Percentiles rank a stretch among this genome's conserved stretches.
phyloP scores from a whole-genome alignment of 2,113 vertebrate species.

The Bos indicus region DNA sequence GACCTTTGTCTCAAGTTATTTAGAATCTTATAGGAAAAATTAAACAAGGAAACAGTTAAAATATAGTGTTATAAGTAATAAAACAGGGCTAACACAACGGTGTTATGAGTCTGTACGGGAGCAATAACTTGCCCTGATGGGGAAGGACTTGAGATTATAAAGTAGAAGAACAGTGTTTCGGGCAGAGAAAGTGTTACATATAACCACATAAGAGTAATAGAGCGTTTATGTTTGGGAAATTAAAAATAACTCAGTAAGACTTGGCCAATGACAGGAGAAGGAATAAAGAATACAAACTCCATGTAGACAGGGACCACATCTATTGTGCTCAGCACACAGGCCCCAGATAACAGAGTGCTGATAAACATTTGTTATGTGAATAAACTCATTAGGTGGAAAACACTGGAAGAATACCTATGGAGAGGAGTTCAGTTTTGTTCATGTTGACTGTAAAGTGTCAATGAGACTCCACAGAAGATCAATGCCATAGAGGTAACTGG shows the following conservation, averaged over 20 bases:
- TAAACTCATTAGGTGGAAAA: neutral
- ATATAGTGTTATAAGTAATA: neutral
- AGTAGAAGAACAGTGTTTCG: neutral
- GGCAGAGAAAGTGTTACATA: neutral
- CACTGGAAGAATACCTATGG: neutral
- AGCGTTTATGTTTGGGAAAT: neutral
- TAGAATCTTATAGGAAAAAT: neutral
- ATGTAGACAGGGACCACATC: neutral
- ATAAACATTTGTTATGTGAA: neutral
- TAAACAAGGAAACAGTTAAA: neutral
- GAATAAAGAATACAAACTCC: neutral
- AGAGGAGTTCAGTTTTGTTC: conserved; percentile 10
- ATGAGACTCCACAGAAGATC: neutral
- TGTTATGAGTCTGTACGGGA: neutral
- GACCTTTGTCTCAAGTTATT: neutral
- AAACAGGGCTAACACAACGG: neutral
- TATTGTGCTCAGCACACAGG: neutral
- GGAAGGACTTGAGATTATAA: neutral
- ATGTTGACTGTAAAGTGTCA: neutral
- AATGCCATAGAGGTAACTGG: neutral
- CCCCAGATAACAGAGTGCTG: neutral
- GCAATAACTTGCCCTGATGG: neutral
- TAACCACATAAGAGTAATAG: neutral
- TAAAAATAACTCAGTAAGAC: conserved; percentile 1
- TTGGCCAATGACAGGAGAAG: neutral